Percentiles rank a stretch among this genome's conserved stretches.
phyloP scores from a whole-genome alignment of 2,888 invertebrate species.

The Cyclophora albipunctata region DNA sequence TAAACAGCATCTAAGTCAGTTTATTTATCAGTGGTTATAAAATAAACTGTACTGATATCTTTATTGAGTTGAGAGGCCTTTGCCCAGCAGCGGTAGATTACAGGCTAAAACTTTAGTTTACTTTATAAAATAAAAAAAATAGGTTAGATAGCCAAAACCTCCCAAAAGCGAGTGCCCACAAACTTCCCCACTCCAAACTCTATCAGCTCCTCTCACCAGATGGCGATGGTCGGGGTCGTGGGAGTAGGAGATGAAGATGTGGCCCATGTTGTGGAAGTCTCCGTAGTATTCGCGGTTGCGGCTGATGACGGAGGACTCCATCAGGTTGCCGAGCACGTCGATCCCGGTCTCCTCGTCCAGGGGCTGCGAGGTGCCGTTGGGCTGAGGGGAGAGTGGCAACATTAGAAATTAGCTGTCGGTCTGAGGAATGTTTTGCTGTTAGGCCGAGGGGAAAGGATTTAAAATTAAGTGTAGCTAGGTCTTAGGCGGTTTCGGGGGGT shows the following conservation, averaged over 20 bases:
- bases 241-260: conserved; percentile 83
- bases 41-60: too few relatives aligned
- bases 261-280: conserved; percentile 88
- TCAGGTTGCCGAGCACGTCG: conserved; percentile 85
- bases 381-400: conserved; percentile 44
- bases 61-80: too few relatives aligned
- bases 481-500: too few relatives aligned
- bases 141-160: too few relatives aligned
- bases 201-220: conserved; percentile 60
- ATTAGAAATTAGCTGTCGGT: neutral
- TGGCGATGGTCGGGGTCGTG: conserved; percentile 88
- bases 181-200: too few relatives aligned
- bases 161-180: too few relatives aligned
- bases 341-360: conserved; percentile 83
- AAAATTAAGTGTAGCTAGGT: neutral
- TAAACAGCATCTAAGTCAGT: too few relatives aligned
- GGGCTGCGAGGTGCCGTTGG: conserved; percentile 69
- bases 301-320: conserved; percentile 83
- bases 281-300: conserved; percentile 83
- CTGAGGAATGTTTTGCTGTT: neutral
- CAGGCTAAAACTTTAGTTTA: too few relatives aligned
- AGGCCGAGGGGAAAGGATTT: neutral
- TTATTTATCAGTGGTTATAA: too few relatives aligned
- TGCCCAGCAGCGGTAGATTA: too few relatives aligned
- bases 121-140: too few relatives aligned